Conservation (phyloP, 2,888 invertebrate species). For the Dione juno region DNA sequence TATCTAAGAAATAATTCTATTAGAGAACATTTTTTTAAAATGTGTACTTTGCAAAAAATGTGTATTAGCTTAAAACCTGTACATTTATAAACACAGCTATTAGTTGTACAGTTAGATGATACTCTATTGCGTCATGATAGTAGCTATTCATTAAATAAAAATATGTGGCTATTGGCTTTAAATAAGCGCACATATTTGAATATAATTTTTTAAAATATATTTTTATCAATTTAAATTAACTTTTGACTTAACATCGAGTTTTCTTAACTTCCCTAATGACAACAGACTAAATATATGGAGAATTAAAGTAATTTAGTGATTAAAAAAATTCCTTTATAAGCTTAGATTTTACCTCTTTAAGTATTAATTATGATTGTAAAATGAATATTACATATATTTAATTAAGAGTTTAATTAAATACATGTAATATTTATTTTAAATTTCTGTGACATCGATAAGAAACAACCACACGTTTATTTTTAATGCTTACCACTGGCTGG, state of each 20-base stretch:
- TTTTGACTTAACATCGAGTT: neutral
- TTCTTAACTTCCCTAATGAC: too few species aligned
- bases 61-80: too few species aligned
- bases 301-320: neutral
- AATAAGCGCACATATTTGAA: too few species aligned
- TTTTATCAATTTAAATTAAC: neutral
- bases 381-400: neutral
- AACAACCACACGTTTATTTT: conserved; percentile 12
- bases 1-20: neutral
- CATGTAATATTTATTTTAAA: too few species aligned
- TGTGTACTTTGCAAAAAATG: too few species aligned
- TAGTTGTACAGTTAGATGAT: too few species aligned
- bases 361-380: neutral
- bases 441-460: neutral
- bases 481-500: conserved; percentile 31
- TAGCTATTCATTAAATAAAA: too few species aligned
- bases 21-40: too few species aligned
- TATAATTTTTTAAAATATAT: too few species aligned
- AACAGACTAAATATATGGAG: neutral
- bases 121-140: too few species aligned
- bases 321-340: neutral
- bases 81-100: too few species aligned
- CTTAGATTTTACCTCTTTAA: neutral
- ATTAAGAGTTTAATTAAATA: neutral
- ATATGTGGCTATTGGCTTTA: too few species aligned